These are phyloP conservation scores for Sanderia malayensis DNA, from an alignment of 30 jellyfish, hydroid and myxozoan genomes.

Conservation along the genomic window DNA sequence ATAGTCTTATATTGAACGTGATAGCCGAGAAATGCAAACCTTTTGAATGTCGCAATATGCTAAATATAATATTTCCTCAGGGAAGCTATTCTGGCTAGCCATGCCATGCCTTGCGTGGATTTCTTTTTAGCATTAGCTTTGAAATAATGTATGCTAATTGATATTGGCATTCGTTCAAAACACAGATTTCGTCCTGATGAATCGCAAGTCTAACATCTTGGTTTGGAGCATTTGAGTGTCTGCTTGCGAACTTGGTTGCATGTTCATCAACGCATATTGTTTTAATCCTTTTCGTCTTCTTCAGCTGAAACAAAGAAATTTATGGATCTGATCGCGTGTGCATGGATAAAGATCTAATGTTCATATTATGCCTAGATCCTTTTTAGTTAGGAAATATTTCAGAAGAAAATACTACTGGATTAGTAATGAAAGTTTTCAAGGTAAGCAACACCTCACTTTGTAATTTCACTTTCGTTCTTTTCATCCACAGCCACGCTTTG, in stretches of 20 bases:
- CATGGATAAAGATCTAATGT: background rate
- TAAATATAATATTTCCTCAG: conserved; percentile 37
- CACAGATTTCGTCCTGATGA: no score
- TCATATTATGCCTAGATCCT: conserved; percentile 93
- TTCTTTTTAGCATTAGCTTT: no score
- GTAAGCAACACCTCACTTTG: no score
- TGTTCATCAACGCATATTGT: background rate
- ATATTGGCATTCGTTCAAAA: no score
- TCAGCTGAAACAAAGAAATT: background rate
- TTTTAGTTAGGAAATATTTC: conserved; percentile 75
- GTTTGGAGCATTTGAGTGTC: no score
- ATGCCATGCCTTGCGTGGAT: no score
- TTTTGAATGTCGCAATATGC: conserved; percentile 67
- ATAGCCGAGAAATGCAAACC: conserved; percentile 58
- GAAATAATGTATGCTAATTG: no score
- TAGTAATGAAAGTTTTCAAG: conserved; percentile 51
- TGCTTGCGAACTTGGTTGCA: no score
- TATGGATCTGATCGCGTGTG: background rate
- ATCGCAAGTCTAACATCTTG: no score
- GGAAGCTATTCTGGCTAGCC: conserved; percentile 13
- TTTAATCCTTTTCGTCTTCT: background rate
- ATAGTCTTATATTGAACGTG: conserved; percentile 43
- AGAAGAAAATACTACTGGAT: conserved; percentile 45
- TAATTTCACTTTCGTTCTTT: no score
- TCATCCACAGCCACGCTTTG: no score